Evolutionary conservation across 2,113 vertebrate genomes (phyloP), one percentile per base, ranked within the genome.

Genomic region (Romanogobio albipinnatus): DNA sequence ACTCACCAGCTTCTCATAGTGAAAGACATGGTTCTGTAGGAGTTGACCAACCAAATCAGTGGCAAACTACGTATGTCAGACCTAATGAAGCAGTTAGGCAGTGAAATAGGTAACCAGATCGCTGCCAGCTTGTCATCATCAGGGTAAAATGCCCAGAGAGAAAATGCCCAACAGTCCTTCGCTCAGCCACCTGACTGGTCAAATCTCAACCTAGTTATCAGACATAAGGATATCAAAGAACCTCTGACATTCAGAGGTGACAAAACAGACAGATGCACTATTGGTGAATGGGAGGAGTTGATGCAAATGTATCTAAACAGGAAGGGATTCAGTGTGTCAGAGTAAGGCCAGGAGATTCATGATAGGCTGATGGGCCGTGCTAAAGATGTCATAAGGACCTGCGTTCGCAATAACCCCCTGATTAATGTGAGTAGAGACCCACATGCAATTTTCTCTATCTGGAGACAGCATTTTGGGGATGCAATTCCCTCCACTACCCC

Each of bases 241-340:
- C 70, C 70, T 22, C 70, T 7, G 1, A 9, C 70, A 45, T 73
- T 73, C 17, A 73, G 68, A 11, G 39, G 68, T n/a, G 39, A 73
- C 39, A 73, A 45, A 45, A 45, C 15, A 0, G 68, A 73, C 8
- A 22, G 36, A 45, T 73, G 71, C 71, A 75, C 71, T 0, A 26
- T 75, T 75, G 4, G 22, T 75, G 71, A 75, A 49, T 74, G 71
- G 71, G 43, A 74, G 43, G 71, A 74, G 71, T 24, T 74, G 19
- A 74, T 49, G 43, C 71, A 49, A 7, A 49, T 22, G 14, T 75
- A 75, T 26, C 11, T 75, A 1, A 75, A 75, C 45, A 75, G 2
- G 6, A 75, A 49, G 5, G 71, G 71, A 1, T n/a, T 14, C 13
- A 26, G 17, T 14, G 45, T 26, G 9, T 24, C 71, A 15, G 71